Percentiles rank a stretch among this genome's conserved stretches.
These are phyloP conservation scores for Rotaria macrura DNA, from an alignment of 2,888 invertebrate genomes.

Conservation along the genomic window DNA sequence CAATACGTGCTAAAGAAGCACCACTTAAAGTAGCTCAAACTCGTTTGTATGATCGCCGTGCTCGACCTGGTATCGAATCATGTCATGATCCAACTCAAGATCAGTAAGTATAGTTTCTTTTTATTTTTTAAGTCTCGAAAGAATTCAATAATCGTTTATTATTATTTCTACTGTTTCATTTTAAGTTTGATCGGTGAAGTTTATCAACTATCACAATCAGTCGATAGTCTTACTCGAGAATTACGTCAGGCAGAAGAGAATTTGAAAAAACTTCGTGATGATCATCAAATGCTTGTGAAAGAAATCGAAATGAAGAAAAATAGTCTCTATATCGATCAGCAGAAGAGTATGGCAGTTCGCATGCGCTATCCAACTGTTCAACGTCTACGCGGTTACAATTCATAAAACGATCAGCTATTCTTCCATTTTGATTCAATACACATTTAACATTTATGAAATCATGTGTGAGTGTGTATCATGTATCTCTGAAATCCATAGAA, in stretches of 20 bases:
- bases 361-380: slow-evolving; percentile 29
- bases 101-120: slow-evolving; percentile 52
- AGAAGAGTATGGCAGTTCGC: slow-evolving; percentile 29
- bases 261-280: slow-evolving; percentile 48
- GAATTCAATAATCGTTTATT: background rate
- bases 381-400: slow-evolving; percentile 23
- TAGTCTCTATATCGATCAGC: slow-evolving; percentile 47
- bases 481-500: background rate
- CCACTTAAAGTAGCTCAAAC: slow-evolving; percentile 79
- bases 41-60: slow-evolving; percentile 63
- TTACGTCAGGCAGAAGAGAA: slow-evolving; percentile 45
- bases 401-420: background rate
- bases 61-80: slow-evolving; percentile 69
- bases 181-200: slow-evolving; percentile 48
- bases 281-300: slow-evolving; percentile 49
- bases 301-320: slow-evolving; percentile 50
- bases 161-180: background rate
- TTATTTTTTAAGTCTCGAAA: too few species aligned
- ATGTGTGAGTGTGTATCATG: background rate
- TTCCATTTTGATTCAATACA: background rate
- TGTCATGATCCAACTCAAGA: slow-evolving; percentile 71
- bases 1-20: slow-evolving; percentile 65
- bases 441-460: background rate
- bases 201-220: slow-evolving; percentile 45
- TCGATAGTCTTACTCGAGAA: slow-evolving; percentile 45